These are phyloP conservation scores for Lasioglossum lativentre DNA, from an alignment of 2,888 invertebrate species.

Conservation along the genomic window DNA sequence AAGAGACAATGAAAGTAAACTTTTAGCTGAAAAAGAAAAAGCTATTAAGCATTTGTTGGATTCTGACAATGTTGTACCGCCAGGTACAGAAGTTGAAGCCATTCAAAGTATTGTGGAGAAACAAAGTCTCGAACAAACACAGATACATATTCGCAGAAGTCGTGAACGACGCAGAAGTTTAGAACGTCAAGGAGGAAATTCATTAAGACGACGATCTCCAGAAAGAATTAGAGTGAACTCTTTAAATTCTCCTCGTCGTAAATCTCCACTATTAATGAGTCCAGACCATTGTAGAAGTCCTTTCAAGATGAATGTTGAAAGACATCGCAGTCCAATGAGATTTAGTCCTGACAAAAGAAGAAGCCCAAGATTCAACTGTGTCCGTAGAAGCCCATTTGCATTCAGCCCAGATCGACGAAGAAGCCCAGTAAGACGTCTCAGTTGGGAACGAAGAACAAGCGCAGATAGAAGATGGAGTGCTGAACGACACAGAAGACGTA, in stretches of 20 bases:
- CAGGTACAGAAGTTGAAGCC: slow-evolving; percentile 82
- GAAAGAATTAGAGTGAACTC: slow-evolving; percentile 64
- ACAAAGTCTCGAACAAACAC: slow-evolving; percentile 70
- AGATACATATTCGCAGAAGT: slow-evolving; percentile 71
- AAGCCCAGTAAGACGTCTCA: slow-evolving; percentile 70
- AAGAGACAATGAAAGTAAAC: slow-evolving; percentile 80
- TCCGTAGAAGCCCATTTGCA: slow-evolving; percentile 69
- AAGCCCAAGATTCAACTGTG: slow-evolving; percentile 69
- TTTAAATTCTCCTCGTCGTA: slow-evolving; percentile 51
- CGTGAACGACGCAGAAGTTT: slow-evolving; percentile 72
- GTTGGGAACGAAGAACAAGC: slow-evolving; percentile 77
- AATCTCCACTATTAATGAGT: slow-evolving; percentile 71
- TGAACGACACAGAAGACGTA: slow-evolving; percentile 77
- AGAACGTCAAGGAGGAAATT: slow-evolving; percentile 67
- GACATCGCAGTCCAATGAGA: slow-evolving; percentile 67
- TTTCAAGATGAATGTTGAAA: slow-evolving; percentile 59
- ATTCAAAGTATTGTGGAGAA: slow-evolving; percentile 80
- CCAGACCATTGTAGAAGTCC: slow-evolving; percentile 73
- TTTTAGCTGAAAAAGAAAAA: slow-evolving; percentile 82
- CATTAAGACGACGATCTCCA: slow-evolving; percentile 67
- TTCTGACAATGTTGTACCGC: slow-evolving; percentile 82
- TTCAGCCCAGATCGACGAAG: slow-evolving; percentile 69
- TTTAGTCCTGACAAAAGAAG: slow-evolving; percentile 66
- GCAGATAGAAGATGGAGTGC: slow-evolving; percentile 77
- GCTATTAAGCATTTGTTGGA: slow-evolving; percentile 82